Evolutionary conservation across 2,797 vertebrate species (phyloP).

Genomic region (Danionella dracula): DNA sequence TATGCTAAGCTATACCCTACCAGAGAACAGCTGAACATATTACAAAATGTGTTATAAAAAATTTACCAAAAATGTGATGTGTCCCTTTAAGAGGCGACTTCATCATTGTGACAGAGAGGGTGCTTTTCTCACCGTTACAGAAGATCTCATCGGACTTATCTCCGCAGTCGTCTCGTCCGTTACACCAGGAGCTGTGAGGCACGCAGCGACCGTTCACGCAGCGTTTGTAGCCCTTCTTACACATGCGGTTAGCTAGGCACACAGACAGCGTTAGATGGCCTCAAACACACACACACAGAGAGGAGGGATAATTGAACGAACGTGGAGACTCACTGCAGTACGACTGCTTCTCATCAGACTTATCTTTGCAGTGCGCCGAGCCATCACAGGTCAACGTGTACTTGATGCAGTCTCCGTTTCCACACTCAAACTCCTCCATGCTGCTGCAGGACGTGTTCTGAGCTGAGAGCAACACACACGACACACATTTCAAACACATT

Average conservation of each 20-base stretch:
- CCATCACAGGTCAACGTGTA: conserved; percentile 77
- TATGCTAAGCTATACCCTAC: too few relatives aligned
- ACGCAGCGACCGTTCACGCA: conserved; percentile 87
- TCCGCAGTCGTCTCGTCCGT: conserved; percentile 85
- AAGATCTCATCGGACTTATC: conserved; percentile 90
- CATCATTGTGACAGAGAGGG: too few relatives aligned
- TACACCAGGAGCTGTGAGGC: conserved; percentile 77
- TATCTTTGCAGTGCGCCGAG: conserved; percentile 79
- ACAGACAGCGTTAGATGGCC: background rate
- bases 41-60: too few relatives aligned
- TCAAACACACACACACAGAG: background rate
- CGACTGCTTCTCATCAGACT: conserved; percentile 81
- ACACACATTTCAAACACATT: background rate
- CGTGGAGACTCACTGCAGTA: conserved; percentile 74
- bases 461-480: conserved; percentile 53
- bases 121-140: conserved; percentile 85
- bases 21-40: too few relatives aligned
- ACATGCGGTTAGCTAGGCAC: conserved; percentile 82
- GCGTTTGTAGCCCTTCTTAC: conserved; percentile 82
- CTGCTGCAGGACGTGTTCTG: conserved; percentile 79
- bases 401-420: conserved; percentile 75
- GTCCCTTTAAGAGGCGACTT: too few relatives aligned
- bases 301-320: background rate
- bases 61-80: too few relatives aligned
- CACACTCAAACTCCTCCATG: conserved; percentile 77